A percentile compares a stretch with the other conserved stretches of the same genome.
Conservation (phyloP, 1,140 invertebrate genomes). For the Procambarus virginalis region DNA sequence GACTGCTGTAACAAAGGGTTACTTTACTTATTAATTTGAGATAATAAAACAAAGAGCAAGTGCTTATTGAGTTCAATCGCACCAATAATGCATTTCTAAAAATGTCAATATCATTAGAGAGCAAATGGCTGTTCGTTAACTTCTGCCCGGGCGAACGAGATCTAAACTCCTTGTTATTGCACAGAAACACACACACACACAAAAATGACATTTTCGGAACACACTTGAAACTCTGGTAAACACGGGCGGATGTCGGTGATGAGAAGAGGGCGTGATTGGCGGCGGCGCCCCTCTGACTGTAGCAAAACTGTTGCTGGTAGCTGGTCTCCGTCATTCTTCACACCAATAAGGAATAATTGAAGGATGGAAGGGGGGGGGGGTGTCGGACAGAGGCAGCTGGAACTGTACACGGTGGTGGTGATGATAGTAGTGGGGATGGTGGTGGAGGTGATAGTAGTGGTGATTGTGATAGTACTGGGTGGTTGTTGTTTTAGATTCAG, state of each 20-base stretch:
- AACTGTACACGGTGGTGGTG: background rate
- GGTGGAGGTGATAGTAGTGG: background rate
- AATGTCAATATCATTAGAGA: conserved; percentile 51
- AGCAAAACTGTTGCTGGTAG: background rate
- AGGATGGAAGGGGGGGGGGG: background rate
- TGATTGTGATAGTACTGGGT: background rate
- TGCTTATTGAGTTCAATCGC: conserved; percentile 45
- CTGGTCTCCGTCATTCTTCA: background rate
- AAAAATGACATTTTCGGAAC: conserved; percentile 18
- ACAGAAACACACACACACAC: conserved; percentile 8
- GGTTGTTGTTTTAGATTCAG: background rate
- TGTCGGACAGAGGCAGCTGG: background rate
- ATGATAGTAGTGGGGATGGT: background rate
- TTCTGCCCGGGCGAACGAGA: conserved; percentile 2
- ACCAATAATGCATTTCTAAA: conserved; percentile 55
- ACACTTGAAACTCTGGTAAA: conserved; percentile 21
- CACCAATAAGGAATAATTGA: background rate
- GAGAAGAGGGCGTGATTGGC: background rate
- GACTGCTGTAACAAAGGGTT: conserved; percentile 31
- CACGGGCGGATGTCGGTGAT: background rate
- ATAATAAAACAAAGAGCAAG: conserved; percentile 44
- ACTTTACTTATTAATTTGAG: conserved; percentile 51
- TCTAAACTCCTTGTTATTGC: conserved; percentile 18
- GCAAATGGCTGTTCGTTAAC: conserved; percentile 34
- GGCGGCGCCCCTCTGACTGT: background rate